These are phyloP conservation scores for Slavum lentiscoides DNA, from an alignment of 2,888 invertebrate genomes.

Conservation along the genomic window DNA sequence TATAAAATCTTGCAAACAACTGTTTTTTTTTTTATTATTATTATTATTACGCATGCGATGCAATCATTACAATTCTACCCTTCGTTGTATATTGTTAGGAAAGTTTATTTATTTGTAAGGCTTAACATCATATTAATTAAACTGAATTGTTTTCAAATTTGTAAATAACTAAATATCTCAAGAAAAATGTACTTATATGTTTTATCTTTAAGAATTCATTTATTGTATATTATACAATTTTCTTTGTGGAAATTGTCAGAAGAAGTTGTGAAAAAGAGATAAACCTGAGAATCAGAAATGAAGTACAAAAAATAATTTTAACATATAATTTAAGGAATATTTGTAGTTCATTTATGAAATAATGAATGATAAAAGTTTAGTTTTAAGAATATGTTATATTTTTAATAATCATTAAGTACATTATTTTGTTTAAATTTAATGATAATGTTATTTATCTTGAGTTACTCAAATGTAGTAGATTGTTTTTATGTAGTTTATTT, in stretches of 20 bases:
- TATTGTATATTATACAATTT: background rate
- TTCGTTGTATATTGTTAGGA: background rate
- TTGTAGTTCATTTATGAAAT: slow-evolving; percentile 10
- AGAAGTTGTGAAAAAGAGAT: slow-evolving; percentile 18
- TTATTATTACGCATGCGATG: background rate
- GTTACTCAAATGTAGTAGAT: no score
- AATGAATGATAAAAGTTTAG: background rate
- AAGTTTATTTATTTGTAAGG: background rate
- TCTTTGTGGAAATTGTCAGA: background rate
- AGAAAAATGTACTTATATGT: background rate
- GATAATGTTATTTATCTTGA: no score
- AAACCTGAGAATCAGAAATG: slow-evolving; percentile 24
- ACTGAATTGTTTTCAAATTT: background rate
- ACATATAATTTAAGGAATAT: background rate
- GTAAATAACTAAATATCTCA: background rate
- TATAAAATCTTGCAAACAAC: background rate
- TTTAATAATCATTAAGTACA: background rate
- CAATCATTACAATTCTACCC: background rate
- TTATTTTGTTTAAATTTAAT: background rate
- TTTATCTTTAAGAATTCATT: background rate
- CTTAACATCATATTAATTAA: background rate
- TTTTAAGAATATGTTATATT: background rate
- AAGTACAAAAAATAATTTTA: slow-evolving; percentile 45
- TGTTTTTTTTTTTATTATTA: background rate
- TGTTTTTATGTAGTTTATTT: no score